Conservation (phyloP, 2,797 vertebrate genomes). For the Dryobates pubescens region DNA sequence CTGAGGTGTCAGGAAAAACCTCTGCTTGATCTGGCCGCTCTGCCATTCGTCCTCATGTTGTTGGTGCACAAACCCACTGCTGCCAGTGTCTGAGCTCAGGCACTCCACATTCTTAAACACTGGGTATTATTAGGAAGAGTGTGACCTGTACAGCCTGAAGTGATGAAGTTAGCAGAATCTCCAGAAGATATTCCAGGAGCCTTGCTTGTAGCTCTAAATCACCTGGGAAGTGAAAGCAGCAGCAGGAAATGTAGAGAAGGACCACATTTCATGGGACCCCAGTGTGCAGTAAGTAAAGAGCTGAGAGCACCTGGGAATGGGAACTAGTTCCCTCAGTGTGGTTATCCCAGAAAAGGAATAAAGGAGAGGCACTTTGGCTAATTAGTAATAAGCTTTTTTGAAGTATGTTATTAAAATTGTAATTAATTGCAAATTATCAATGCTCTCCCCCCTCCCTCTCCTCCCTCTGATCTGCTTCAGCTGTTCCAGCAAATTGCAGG, state of each 20-base stretch:
- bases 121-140: slow-evolving; percentile 34
- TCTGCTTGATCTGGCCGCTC: slow-evolving; percentile 37
- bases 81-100: slow-evolving; percentile 31
- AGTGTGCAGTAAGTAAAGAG: neutral
- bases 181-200: neutral
- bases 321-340: neutral
- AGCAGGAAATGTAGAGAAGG: neutral
- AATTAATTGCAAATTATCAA: neutral
- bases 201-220: slow-evolving; percentile 14
- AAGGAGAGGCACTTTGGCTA: neutral
- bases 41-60: slow-evolving; percentile 11
- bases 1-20: slow-evolving; percentile 26
- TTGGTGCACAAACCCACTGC: slow-evolving; percentile 13
- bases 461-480: neutral
- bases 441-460: neutral
- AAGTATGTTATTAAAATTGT: neutral
- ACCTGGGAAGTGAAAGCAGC: neutral
- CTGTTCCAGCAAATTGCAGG: neutral
- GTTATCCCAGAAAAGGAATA: neutral
- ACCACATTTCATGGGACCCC: neutral
- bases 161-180: neutral
- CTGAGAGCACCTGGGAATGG: neutral
- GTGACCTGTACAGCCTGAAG: neutral
- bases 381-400: neutral
- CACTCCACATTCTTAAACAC: slow-evolving; percentile 3